A percentile compares a stretch with the other conserved stretches of the same genome.
Evolutionary conservation across 2,888 invertebrate species (phyloP).

Genomic region (Leptura quadrifasciata): DNA sequence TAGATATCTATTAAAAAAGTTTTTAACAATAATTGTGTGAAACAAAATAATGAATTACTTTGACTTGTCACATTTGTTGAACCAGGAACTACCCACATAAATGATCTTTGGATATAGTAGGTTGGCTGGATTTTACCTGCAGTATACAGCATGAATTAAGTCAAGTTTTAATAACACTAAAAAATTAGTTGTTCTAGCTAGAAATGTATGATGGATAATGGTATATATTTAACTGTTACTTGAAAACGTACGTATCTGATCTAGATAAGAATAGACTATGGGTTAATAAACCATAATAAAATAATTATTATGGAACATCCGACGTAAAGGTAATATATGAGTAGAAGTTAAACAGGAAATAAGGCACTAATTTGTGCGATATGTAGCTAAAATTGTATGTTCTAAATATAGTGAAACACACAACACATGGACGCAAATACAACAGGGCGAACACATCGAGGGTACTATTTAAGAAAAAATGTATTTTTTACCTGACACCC

Average conservation of each 20-base stretch:
- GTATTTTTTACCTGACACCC: constrained; percentile 78
- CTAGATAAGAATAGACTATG: constrained; percentile 29
- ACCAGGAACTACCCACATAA: not conserved
- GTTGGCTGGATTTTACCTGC: not conserved
- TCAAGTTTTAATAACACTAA: not conserved
- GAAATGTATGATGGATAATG: not conserved
- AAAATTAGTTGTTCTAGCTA: not conserved
- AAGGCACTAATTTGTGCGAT: constrained; percentile 43
- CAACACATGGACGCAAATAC: constrained; percentile 44
- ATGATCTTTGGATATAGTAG: not conserved
- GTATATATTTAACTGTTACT: not conserved
- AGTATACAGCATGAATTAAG: not conserved
- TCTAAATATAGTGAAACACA: constrained; percentile 50
- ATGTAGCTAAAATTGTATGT: constrained; percentile 52
- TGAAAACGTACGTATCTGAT: constrained; percentile 4
- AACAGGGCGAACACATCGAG: constrained; percentile 16
- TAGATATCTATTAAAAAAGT: no score
- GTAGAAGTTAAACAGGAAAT: constrained; percentile 48
- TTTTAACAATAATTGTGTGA: no score
- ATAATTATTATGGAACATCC: constrained; percentile 41
- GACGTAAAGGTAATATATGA: constrained; percentile 45
- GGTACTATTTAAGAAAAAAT: constrained; percentile 43
- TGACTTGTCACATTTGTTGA: not conserved
- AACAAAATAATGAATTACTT: not conserved
- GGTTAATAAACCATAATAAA: constrained; percentile 33